A percentile compares a stretch with the other conserved stretches of the same genome.
Conservation (phyloP, 2,797 vertebrate genomes). For the Eulemur albifrons region DNA sequence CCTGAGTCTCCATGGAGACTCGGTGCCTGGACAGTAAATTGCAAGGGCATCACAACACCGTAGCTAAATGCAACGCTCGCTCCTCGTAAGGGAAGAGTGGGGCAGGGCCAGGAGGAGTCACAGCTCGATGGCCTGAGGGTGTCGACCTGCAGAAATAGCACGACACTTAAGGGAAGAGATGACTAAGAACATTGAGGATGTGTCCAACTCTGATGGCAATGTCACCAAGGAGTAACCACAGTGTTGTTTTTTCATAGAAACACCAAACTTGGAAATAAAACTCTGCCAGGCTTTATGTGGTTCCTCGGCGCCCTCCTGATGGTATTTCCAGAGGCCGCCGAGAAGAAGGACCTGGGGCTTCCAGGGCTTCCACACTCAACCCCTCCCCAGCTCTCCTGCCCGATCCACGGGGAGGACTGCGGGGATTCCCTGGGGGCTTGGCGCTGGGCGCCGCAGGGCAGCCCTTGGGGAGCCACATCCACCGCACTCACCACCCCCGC, state of each 20-base stretch:
- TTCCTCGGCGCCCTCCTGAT: neutral
- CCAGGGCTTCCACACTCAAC: neutral
- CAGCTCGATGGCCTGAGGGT: neutral
- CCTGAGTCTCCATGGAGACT: neutral
- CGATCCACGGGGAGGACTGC: fast-evolving
- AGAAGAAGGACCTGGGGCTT: neutral
- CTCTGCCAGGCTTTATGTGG: neutral
- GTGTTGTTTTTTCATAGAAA: neutral
- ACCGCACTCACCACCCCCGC: no score
- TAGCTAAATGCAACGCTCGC: neutral
- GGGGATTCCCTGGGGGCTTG: neutral
- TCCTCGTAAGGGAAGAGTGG: neutral
- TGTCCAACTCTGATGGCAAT: fast-evolving
- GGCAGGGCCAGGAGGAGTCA: neutral
- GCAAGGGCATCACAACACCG: neutral
- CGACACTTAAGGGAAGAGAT: no score
- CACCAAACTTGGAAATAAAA: neutral
- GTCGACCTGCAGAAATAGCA: neutral
- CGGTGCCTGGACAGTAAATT: neutral
- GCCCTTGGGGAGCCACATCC: neutral
- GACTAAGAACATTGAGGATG: neutral
- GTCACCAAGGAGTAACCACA: neutral
- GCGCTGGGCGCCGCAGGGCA: neutral
- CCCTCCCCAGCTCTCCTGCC: neutral
- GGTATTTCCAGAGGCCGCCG: neutral